Base-by-base conservation (phyloP, 2,888 invertebrate genomes). In the Tenodera sinensis region DNA sequence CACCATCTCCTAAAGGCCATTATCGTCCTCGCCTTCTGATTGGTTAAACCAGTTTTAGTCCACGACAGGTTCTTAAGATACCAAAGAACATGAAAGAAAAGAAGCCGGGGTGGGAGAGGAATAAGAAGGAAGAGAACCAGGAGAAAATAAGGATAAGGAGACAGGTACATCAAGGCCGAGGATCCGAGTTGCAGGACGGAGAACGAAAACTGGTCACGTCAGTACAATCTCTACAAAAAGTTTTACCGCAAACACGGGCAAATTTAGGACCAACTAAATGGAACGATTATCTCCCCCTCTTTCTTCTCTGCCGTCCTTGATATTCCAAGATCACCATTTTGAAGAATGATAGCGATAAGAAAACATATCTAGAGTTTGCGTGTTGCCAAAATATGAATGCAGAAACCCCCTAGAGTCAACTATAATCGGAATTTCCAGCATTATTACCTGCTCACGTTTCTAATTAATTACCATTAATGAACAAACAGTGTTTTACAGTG, bases 201-300 rank as follows among this genome's bases (percentile, higher is more conserved):
- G 88, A 85, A 85, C 83, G 47, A 88, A 85, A 89, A 89, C 89
- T 89, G 88, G 89, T 89, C 85, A 88, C 85, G 84, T 47, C 20
- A 84, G 89, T 89, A 89, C 88, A 89, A 71, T 88, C 47, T 28
- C 6, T n/a, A 28, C 89, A 88, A 89, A 89, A 89, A 83, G 81
- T 87, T 82, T 8, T 20, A 30, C 83, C 83, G 83, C 83, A n/a
- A n/a, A 20, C 87, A n/a, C 34, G 27, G n/a, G 27, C 42, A 83
- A 87, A 87, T 71, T 71, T 71, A 20, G 2, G 54, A 20, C 0
- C 54, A 9, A 71, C 20, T 20, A 6, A 71, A 71, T 3, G 1
- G 54, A 3, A 71, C 20, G 20, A 6, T 6, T 71, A 6, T 3
- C 6, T 6, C 15, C 54, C 20, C 54, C 15, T 4, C 20, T 71